Percentiles rank a stretch among this genome's conserved stretches.
Conservation (phyloP, 2,113 vertebrate species). For the Odocoileus hemionus region DNA sequence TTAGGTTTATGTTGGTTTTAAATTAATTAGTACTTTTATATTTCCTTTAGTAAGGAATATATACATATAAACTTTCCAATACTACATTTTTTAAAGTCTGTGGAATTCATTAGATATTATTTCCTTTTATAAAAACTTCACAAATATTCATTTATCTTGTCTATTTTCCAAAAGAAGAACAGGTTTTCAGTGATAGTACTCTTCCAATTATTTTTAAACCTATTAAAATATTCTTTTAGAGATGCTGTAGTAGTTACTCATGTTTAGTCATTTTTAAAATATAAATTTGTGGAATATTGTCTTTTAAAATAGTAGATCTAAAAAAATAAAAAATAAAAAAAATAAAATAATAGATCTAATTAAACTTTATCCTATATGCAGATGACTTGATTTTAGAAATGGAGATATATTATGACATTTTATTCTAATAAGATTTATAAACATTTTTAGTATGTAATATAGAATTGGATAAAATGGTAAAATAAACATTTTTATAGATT, state of each 20-base stretch:
- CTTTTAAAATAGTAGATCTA: background rate
- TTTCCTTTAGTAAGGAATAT: background rate
- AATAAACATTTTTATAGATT: background rate
- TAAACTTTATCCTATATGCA: background rate
- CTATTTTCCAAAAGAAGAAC: background rate
- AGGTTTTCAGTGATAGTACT: background rate
- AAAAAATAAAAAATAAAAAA: no score
- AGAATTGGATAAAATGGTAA: background rate
- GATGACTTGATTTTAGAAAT: background rate
- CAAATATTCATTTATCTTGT: background rate
- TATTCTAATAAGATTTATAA: background rate
- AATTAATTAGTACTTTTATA: background rate
- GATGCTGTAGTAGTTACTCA: background rate
- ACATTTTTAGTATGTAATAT: background rate
- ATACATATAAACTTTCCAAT: background rate
- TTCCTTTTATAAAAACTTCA: background rate
- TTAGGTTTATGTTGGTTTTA: background rate
- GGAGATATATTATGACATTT: background rate
- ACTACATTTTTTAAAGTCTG: background rate
- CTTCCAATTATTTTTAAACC: background rate
- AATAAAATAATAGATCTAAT: background rate
- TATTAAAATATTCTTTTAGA: background rate
- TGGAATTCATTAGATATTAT: background rate
- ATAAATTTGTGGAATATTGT: background rate
- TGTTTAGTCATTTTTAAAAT: background rate